phyloP scores from a whole-genome alignment of 2,113 vertebrate genomes.

The Notothenia coriiceps region DNA sequence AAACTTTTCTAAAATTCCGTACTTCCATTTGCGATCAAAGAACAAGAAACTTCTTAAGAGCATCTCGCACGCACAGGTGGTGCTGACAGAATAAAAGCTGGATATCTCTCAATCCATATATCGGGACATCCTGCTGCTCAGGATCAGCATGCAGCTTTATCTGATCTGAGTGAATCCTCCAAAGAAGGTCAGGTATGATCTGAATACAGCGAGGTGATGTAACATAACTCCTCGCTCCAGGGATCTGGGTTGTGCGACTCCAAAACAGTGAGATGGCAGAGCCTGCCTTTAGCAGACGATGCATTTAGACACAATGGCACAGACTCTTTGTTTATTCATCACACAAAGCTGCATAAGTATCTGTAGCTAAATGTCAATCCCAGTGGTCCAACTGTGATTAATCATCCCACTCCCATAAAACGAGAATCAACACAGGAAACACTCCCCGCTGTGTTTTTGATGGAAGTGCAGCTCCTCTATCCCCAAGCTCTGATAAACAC shows the following conservation, averaged over 20 bases:
- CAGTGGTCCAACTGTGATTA: slow-evolving; percentile 28
- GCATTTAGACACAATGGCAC: background rate
- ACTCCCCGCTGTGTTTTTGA: slow-evolving; percentile 47
- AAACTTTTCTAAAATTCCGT: slow-evolving; percentile 3
- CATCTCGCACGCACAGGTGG: slow-evolving; percentile 12
- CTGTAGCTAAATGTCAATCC: slow-evolving; percentile 50
- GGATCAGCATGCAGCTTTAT: slow-evolving; percentile 36
- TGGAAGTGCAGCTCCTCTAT: slow-evolving; percentile 40
- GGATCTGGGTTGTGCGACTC: background rate
- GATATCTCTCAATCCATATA: slow-evolving; percentile 4
- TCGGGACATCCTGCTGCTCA: slow-evolving; percentile 26
- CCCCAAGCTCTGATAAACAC: slow-evolving; percentile 48
- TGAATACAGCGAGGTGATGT: slow-evolving; percentile 8
- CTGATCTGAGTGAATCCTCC: slow-evolving; percentile 40
- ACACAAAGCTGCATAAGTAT: slow-evolving; percentile 7
- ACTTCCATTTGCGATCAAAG: background rate
- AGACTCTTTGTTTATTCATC: background rate
- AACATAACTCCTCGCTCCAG: background rate
- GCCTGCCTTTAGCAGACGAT: background rate
- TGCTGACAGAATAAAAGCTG: slow-evolving; percentile 14
- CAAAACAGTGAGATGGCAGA: background rate
- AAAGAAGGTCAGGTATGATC: slow-evolving; percentile 55
- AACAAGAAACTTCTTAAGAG: background rate
- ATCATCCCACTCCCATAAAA: slow-evolving; percentile 35
- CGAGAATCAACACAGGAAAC: slow-evolving; percentile 57